A percentile compares a stretch with the other conserved stretches of the same genome.
phyloP scores from a whole-genome alignment of 2,113 vertebrate genomes.

The Piaya cayana region DNA sequence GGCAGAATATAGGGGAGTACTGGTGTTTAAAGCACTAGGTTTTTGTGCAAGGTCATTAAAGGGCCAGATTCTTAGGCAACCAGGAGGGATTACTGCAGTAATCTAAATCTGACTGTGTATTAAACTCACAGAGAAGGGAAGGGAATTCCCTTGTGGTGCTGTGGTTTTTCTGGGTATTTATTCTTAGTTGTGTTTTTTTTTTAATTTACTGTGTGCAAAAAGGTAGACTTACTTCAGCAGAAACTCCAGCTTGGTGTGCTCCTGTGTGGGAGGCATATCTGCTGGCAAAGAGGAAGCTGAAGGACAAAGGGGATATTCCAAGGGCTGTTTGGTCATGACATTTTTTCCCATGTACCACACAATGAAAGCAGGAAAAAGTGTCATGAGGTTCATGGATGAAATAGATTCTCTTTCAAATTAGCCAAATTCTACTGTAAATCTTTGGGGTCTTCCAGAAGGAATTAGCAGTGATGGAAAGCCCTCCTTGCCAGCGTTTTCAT shows the following conservation, averaged over 20 bases:
- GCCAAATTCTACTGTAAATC: background rate
- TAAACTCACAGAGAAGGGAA: constrained; percentile 11
- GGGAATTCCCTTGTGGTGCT: constrained; percentile 36
- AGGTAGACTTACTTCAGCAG: background rate
- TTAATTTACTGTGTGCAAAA: background rate
- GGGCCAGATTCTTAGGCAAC: background rate
- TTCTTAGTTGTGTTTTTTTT: background rate
- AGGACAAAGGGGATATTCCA: background rate
- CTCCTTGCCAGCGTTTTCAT: background rate
- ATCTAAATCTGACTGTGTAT: background rate
- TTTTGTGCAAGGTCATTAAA: constrained; percentile 2
- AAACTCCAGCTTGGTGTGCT: background rate
- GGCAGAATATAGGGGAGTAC: background rate
- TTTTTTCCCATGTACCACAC: background rate
- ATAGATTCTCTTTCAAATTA: background rate
- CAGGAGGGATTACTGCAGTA: background rate
- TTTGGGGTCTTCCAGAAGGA: background rate
- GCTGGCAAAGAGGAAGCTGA: background rate
- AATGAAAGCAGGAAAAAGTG: background rate
- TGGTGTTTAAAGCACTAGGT: background rate
- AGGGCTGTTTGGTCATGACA: background rate
- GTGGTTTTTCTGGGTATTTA: background rate
- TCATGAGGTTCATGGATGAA: background rate
- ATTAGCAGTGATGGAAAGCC: background rate
- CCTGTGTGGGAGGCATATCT: background rate